Percentiles rank a stretch among this genome's conserved stretches.
These are phyloP conservation scores for Hypolimnas misippus DNA, from an alignment of 2,888 invertebrate genomes.

Conservation along the genomic window DNA sequence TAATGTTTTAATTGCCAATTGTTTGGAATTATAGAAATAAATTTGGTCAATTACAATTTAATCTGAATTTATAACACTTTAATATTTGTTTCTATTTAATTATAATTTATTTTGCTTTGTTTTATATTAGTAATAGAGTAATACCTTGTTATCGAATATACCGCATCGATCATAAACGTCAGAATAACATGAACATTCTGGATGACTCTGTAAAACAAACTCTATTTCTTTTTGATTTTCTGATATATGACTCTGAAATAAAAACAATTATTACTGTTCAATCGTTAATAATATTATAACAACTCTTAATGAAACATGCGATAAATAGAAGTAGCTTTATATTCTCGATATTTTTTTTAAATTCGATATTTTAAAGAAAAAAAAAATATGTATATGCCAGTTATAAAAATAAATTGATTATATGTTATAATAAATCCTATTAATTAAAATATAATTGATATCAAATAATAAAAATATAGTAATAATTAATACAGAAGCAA, in stretches of 20 bases:
- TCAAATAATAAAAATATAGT: too few relatives aligned
- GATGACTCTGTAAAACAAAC: constrained; percentile 85
- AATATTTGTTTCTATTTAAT: not conserved
- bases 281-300: not conserved
- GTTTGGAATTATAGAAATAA: too few relatives aligned
- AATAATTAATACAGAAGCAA: too few relatives aligned
- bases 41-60: too few relatives aligned
- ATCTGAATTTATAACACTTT: too few relatives aligned
- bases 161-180: constrained; percentile 90
- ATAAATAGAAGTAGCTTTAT: not conserved
- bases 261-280: constrained; percentile 14
- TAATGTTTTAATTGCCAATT: too few relatives aligned
- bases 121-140: not conserved
- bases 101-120: not conserved
- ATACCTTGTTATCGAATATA: constrained; percentile 89
- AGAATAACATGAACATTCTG: constrained; percentile 85
- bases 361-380: too few relatives aligned
- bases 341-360: too few relatives aligned
- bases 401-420: too few relatives aligned
- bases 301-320: not conserved
- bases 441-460: too few relatives aligned
- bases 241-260: constrained; percentile 91
- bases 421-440: too few relatives aligned
- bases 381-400: too few relatives aligned
- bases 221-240: constrained; percentile 90